Base-by-base conservation (phyloP, 2,888 invertebrate species). In the Euspilapteryx auroguttella region DNA sequence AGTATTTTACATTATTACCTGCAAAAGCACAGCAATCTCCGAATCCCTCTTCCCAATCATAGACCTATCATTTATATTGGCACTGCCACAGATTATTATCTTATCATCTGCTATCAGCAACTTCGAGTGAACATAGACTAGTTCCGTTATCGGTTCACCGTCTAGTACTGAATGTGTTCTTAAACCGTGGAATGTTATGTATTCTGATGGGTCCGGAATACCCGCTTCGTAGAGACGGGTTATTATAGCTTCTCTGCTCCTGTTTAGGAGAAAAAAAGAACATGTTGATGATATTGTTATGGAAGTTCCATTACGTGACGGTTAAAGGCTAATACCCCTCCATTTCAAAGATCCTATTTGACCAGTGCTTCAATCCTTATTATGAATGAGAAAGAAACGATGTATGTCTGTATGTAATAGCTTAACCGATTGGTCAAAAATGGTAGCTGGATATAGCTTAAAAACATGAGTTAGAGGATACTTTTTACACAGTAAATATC, bases 111-210 rank as follows among this genome's bases (percentile, higher is more conserved):
- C 89, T 34, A 99, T 94, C 64, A 98, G 80, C 32, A 99, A 66
- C 66, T 99, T 99, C 32, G 96, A 95, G 68, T 99, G 98, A 9
- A 99, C 95, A 62, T 99, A 99, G 31, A 99, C 86, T 6, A 98
- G 75, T 59, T 98, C 98, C 0, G 95, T 93, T 25, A 96, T 86
- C 23, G 91, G 83, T 42, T 86, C 86, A 12, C 85, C 87, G 40
- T 87, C 86, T 4, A 95, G 66, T 31, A 81, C 69, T 0, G 87
- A 84, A 71, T 94, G 88, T 1, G 85, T 89, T 25, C 96, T 80
- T 5, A 97, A 78, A 1, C 95, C 93, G 63, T 91, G 94, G 69
- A 97, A 95, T 7, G 91, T 85, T 31, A 97, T 88, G 57, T 94
- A 97, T 31, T 90, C 80, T 5, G 81, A 80, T 0, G 95, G 92